Conservation (phyloP, 1,140 invertebrate genomes). For the Drosophila ficusphila region DNA sequence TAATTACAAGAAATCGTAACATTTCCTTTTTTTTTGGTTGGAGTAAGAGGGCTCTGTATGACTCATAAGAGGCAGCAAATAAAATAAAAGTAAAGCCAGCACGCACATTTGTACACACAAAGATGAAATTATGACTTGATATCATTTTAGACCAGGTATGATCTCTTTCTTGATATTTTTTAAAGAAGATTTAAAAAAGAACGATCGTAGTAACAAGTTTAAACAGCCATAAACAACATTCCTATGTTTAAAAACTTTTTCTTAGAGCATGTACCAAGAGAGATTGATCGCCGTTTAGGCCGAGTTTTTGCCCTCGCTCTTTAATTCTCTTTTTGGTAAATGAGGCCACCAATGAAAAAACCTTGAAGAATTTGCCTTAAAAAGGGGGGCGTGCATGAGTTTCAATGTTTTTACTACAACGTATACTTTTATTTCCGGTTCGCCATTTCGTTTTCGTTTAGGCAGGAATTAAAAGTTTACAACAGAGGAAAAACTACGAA, state of each 20-base stretch:
- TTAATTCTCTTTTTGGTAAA: conserved; percentile 54
- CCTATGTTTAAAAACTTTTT: too few relatives aligned
- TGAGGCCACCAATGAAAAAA: conserved; percentile 51
- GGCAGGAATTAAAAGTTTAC: conserved; percentile 49
- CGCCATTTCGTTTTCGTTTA: conserved; percentile 60
- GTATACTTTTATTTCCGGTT: conserved; percentile 45
- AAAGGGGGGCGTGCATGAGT: conserved; percentile 26
- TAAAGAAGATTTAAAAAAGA: too few relatives aligned
- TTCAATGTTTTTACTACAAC: not conserved
- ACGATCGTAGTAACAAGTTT: too few relatives aligned
- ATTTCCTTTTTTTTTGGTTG: conserved; percentile 26
- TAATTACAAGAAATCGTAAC: conserved; percentile 50
- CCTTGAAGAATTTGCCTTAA: conserved; percentile 31
- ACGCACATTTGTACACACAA: conserved; percentile 22
- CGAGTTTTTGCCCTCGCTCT: conserved; percentile 32
- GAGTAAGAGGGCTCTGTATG: conserved; percentile 52
- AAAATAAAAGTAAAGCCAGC: conserved; percentile 47
- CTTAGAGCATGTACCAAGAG: conserved; percentile 3
- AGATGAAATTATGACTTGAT: not conserved
- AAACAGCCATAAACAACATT: too few relatives aligned
- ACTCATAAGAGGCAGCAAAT: conserved; percentile 60
- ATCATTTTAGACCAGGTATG: too few relatives aligned
- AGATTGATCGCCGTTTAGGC: conserved; percentile 49
- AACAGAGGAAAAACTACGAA: conserved; percentile 38
- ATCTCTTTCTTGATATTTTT: too few relatives aligned